Evolutionary conservation across 1,140 invertebrate species (phyloP).

Genomic region (Drosophila tsacasi): DNA sequence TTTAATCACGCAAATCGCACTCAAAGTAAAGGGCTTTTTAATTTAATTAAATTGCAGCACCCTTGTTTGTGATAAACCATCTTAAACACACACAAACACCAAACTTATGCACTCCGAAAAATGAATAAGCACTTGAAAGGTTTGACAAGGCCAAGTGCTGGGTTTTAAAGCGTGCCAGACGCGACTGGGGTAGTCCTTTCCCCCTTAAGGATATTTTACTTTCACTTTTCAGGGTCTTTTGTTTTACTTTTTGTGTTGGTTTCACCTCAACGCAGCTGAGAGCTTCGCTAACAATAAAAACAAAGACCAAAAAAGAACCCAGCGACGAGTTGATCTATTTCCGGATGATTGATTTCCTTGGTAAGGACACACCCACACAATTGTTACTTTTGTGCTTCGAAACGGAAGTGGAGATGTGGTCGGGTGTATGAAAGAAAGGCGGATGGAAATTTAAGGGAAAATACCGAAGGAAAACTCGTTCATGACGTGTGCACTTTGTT

Average conservation of each 20-base stretch:
- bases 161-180: conserved; percentile 30
- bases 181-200: not conserved
- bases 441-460: not conserved
- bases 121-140: conserved; percentile 7
- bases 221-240: conserved; percentile 23
- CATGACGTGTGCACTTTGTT: conserved; percentile 72
- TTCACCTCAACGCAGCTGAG: conserved; percentile 26
- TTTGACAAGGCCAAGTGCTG: conserved; percentile 14
- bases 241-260: conserved; percentile 19
- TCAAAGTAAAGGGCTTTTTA: conserved; percentile 28
- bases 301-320: conserved; percentile 56
- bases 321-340: conserved; percentile 73
- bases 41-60: conserved; percentile 58
- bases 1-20: conserved; percentile 1
- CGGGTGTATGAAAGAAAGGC: not conserved
- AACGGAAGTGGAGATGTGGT: conserved; percentile 32
- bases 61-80: conserved; percentile 18
- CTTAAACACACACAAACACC: not conserved
- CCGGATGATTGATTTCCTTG: conserved; percentile 78
- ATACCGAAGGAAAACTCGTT: conserved; percentile 7
- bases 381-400: conserved; percentile 34
- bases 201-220: not conserved
- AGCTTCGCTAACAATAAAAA: conserved; percentile 56
- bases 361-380: conserved; percentile 49
- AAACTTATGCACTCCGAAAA: conserved; percentile 26